phyloP scores from a whole-genome alignment of 2,113 vertebrate species.

The Nycticryphes semicollaris region DNA sequence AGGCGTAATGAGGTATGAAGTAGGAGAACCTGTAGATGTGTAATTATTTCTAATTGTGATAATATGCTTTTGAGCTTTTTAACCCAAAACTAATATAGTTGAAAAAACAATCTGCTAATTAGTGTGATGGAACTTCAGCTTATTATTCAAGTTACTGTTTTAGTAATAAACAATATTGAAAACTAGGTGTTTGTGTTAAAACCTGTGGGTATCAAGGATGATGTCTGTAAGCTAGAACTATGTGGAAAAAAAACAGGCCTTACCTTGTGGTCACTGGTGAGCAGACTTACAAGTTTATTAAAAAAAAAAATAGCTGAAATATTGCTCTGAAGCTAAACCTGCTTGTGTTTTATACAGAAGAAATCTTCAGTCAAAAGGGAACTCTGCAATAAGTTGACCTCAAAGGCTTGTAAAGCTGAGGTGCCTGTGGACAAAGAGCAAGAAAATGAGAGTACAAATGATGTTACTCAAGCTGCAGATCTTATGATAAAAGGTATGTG shows the following conservation, averaged over 20 bases:
- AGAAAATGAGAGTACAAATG: slow-evolving; percentile 71
- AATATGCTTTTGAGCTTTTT: background rate
- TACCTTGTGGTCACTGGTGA: background rate
- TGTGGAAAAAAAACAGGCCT: background rate
- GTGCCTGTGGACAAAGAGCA: slow-evolving; percentile 71
- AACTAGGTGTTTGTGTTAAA: background rate
- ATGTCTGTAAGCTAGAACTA: background rate
- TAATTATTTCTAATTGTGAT: background rate
- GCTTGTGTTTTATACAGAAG: slow-evolving; percentile 9
- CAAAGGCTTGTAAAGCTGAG: slow-evolving; percentile 81
- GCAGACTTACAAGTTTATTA: background rate
- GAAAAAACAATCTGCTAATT: background rate
- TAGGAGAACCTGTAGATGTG: background rate
- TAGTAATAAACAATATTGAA: background rate
- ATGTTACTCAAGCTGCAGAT: slow-evolving; percentile 77
- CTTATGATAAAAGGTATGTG: slow-evolving; percentile 87
- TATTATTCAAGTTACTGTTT: background rate
- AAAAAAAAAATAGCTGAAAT: background rate
- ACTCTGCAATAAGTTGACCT: slow-evolving; percentile 73
- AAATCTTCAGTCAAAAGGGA: slow-evolving; percentile 84
- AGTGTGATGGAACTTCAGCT: background rate
- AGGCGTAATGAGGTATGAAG: slow-evolving; percentile 80
- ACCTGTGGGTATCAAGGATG: background rate
- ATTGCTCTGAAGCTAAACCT: background rate
- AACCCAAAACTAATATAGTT: background rate